Conservation (phyloP, 2,113 vertebrate species). For the Passer domesticus region DNA sequence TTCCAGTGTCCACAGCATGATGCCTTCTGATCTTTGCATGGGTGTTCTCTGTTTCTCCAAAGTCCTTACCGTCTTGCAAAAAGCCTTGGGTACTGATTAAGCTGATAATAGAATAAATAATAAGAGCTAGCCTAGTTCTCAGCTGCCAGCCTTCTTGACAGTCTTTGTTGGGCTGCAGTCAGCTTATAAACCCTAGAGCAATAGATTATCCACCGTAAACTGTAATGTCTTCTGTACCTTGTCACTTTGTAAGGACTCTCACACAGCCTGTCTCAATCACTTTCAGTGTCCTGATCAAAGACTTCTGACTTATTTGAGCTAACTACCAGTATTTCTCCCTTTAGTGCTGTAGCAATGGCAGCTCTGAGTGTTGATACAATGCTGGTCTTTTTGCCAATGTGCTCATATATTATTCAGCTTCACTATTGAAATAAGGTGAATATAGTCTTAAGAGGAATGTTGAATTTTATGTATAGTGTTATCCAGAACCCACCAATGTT, state of each 20-base stretch:
- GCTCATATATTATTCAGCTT: neutral
- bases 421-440: neutral
- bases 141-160: neutral
- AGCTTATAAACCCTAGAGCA: neutral
- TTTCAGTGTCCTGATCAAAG: neutral
- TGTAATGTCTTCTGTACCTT: neutral
- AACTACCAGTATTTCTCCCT: conserved; percentile 47
- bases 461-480: neutral
- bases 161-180: neutral
- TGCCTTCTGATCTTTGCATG: neutral
- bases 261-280: neutral
- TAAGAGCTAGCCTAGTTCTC: neutral
- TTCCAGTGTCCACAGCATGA: neutral
- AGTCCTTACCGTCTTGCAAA: neutral
- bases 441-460: neutral
- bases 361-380: neutral
- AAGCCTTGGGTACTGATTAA: neutral
- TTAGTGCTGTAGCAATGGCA: conserved; percentile 12
- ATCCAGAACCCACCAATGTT: neutral
- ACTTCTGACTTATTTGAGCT: conserved; percentile 15
- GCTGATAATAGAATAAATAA: neutral
- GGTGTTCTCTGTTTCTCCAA: neutral
- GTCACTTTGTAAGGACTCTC: neutral
- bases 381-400: neutral
- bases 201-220: neutral